Conservation (phyloP, 2,113 vertebrate species). For the Clupea harengus region DNA sequence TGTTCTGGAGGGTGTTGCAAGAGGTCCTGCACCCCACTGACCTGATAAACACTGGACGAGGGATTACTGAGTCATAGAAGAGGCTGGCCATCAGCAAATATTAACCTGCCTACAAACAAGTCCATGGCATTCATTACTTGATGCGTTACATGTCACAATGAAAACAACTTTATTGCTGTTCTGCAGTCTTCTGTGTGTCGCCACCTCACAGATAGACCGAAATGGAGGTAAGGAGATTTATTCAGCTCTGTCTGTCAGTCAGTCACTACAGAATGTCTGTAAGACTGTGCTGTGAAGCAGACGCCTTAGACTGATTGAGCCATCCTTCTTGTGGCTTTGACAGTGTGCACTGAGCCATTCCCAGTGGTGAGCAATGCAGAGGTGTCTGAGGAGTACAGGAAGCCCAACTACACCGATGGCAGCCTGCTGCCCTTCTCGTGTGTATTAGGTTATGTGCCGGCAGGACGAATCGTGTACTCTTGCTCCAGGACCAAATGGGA, state of each 20-base stretch:
- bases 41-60: background rate
- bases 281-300: too few species aligned
- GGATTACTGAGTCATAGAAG: background rate
- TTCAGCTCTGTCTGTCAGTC: background rate
- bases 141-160: background rate
- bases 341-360: slow-evolving; percentile 29
- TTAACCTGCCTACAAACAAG: background rate
- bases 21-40: background rate
- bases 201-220: background rate
- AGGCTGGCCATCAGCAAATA: background rate
- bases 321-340: background rate
- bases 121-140: background rate
- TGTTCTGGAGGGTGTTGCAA: too few species aligned
- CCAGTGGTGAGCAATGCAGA: slow-evolving; percentile 35
- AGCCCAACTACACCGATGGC: slow-evolving; percentile 9
- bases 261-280: background rate
- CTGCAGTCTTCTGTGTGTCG: background rate
- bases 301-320: too few species aligned
- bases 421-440: slow-evolving; percentile 37
- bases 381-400: background rate
- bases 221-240: background rate
- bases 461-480: slow-evolving; percentile 18
- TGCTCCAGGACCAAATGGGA: slow-evolving; percentile 33
- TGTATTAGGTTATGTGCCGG: slow-evolving; percentile 30
- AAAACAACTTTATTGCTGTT: background rate